These are phyloP conservation scores for Drosophila nigromelanica DNA, from an alignment of 1,140 invertebrate species.

Conservation along the genomic window DNA sequence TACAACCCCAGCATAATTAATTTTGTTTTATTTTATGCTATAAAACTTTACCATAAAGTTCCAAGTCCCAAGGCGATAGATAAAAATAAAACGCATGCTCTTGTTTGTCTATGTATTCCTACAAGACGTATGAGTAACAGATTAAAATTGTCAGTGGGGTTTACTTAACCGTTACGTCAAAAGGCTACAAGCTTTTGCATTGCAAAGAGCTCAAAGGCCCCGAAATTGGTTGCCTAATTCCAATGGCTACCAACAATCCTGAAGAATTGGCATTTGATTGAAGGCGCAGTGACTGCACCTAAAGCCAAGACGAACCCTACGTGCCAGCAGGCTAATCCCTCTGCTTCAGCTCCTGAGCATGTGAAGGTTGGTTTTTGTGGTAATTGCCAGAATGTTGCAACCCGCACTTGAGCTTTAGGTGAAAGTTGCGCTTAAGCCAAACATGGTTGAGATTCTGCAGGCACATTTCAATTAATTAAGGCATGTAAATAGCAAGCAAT, in stretches of 20 bases:
- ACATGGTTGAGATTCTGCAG: too few species aligned
- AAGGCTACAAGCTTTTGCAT: neutral
- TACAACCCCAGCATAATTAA: too few species aligned
- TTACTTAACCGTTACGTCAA: neutral
- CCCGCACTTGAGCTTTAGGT: neutral
- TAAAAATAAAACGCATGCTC: too few species aligned
- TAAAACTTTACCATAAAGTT: too few species aligned
- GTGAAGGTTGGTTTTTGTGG: neutral
- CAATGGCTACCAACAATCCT: neutral
- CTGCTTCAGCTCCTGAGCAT: neutral
- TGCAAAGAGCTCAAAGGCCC: neutral
- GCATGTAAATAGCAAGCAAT: too few species aligned
- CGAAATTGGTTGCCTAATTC: neutral
- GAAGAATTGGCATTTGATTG: conserved; percentile 7
- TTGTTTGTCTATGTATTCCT: too few species aligned
- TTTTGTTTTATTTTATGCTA: too few species aligned
- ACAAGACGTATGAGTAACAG: too few species aligned
- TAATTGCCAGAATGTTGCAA: neutral
- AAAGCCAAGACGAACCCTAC: neutral
- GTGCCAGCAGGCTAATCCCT: conserved; percentile 14
- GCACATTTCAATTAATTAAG: too few species aligned
- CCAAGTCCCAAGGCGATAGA: too few species aligned
- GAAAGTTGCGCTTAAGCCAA: neutral
- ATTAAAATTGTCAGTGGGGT: neutral
- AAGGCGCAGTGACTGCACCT: conserved; percentile 1